These are phyloP conservation scores for Canis aureus DNA, from an alignment of 2,113 vertebrate genomes.

Conservation along the genomic window DNA sequence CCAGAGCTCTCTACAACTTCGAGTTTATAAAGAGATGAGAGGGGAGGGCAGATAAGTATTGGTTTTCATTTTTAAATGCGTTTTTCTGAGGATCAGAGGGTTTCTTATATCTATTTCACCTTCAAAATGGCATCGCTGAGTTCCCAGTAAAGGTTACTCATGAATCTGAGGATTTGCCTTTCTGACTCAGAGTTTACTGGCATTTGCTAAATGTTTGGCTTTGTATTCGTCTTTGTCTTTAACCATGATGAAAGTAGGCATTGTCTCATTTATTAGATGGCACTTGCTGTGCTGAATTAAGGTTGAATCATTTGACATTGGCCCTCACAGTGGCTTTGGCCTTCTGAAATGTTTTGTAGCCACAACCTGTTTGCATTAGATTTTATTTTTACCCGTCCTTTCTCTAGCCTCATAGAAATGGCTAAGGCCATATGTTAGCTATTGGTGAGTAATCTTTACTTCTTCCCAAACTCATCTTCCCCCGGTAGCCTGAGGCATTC, in stretches of 20 bases:
- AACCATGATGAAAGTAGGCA: constrained; percentile 59
- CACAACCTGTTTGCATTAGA: neutral
- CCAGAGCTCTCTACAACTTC: neutral
- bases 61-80: constrained; percentile 71
- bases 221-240: constrained; percentile 65
- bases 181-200: constrained; percentile 80
- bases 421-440: neutral
- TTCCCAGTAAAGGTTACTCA: constrained; percentile 78
- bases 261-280: constrained; percentile 68
- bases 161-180: constrained; percentile 75
- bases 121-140: constrained; percentile 72
- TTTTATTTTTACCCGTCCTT: neutral
- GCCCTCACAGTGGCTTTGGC: neutral
- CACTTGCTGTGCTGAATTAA: constrained; percentile 32
- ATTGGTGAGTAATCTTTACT: neutral
- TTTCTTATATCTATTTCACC: constrained; percentile 78
- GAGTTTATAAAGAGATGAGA: neutral
- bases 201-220: constrained; percentile 79
- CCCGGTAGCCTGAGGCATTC: neutral
- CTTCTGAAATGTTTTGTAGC: constrained; percentile 37
- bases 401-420: neutral
- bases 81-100: constrained; percentile 73
- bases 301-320: constrained; percentile 58
- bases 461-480: neutral
- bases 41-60: neutral